Percentiles rank a stretch among this genome's conserved stretches.
phyloP scores from a whole-genome alignment of 2,888 invertebrate genomes.

The Thecophora atra region DNA sequence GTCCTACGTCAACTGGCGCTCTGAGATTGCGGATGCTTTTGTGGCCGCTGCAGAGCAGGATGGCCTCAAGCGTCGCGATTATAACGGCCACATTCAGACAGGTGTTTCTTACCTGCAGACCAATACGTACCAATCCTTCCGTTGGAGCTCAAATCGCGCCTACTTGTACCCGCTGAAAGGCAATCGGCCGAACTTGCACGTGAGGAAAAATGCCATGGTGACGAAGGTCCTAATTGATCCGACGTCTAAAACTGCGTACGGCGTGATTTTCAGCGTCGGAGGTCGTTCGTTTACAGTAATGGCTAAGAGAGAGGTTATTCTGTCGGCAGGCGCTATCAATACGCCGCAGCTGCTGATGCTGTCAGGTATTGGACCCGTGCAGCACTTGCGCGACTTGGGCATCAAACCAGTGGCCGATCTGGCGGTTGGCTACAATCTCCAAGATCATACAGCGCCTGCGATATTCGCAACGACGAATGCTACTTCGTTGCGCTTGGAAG shows the following conservation, averaged over 20 bases:
- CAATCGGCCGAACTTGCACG: conserved; percentile 69
- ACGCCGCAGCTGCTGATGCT: conserved; percentile 85
- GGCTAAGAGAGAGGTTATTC: conserved; percentile 75
- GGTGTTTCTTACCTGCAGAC: conserved; percentile 73
- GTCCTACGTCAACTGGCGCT: conserved; percentile 69
- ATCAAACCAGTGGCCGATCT: conserved; percentile 71
- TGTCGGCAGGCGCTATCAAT: conserved; percentile 81
- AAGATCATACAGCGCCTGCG: conserved; percentile 74
- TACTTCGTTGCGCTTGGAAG: conserved; percentile 49
- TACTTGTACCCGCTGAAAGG: conserved; percentile 69
- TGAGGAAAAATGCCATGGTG: conserved; percentile 69
- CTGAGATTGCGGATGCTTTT: conserved; percentile 71
- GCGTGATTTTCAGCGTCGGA: conserved; percentile 69
- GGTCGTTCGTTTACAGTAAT: conserved; percentile 65
- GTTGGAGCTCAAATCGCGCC: conserved; percentile 71
- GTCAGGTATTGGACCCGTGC: conserved; percentile 75
- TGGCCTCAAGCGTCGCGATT: conserved; percentile 73
- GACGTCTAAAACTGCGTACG: conserved; percentile 67
- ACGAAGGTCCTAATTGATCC: conserved; percentile 70
- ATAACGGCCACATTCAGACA: conserved; percentile 71
- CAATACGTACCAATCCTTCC: conserved; percentile 69
- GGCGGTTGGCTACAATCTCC: conserved; percentile 73
- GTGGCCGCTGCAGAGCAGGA: conserved; percentile 71
- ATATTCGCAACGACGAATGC: conserved; percentile 71
- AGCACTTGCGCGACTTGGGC: conserved; percentile 69